Percentiles rank a stretch among this genome's conserved stretches.
Evolutionary conservation across 2,888 invertebrate genomes (phyloP).

Genomic region (Mamestra brassicae): DNA sequence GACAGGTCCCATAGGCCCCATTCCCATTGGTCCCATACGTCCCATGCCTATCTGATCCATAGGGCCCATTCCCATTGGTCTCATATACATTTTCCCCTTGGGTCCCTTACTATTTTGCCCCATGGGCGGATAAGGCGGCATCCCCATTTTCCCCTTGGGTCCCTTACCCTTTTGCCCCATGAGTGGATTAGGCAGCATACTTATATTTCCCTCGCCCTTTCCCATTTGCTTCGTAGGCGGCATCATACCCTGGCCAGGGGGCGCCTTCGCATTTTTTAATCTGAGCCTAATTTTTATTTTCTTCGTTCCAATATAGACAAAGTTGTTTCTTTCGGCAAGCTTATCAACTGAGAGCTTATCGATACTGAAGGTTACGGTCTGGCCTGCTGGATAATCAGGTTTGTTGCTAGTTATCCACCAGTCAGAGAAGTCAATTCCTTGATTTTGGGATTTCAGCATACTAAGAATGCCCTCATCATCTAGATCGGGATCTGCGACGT

Average conservation of each 20-base stretch:
- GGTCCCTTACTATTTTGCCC: background rate
- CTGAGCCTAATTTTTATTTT: slow-evolving; percentile 41
- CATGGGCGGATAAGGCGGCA: background rate
- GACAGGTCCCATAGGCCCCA: background rate
- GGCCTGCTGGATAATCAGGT: slow-evolving; percentile 2
- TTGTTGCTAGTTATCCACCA: slow-evolving; percentile 26
- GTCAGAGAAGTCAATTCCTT: slow-evolving; percentile 37
- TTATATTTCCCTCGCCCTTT: background rate
- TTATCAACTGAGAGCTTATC: slow-evolving; percentile 8
- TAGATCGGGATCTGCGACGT: slow-evolving; percentile 29
- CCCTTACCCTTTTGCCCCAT: background rate
- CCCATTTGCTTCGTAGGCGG: background rate
- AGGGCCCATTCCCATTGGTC: background rate
- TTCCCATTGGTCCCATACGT: background rate
- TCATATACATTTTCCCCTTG: background rate
- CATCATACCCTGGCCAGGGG: background rate
- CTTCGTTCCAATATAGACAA: slow-evolving; percentile 19
- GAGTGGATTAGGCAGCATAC: background rate
- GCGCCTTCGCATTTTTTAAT: background rate
- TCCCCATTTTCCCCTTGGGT: background rate
- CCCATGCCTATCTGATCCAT: background rate
- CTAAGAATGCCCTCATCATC: slow-evolving; percentile 18
- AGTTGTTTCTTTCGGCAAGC: slow-evolving; percentile 25
- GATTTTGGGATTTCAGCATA: slow-evolving; percentile 40
- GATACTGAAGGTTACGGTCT: slow-evolving; percentile 35